Evolutionary conservation across 2,797 vertebrate species (phyloP).

Genomic region (Gymnothorax reevesii): DNA sequence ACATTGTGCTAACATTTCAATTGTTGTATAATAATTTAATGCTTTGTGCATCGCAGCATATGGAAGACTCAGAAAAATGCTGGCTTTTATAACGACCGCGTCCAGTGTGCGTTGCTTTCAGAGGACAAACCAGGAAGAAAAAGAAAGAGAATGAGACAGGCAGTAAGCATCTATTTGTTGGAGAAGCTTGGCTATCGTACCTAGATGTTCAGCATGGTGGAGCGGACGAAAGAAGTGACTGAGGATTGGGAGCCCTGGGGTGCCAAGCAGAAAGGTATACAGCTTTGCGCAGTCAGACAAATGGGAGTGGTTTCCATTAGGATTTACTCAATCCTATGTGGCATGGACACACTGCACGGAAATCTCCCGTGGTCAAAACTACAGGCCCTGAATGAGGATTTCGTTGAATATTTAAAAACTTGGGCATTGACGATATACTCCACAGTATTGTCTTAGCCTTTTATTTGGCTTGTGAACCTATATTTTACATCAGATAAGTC

Average conservation of each 20-base stretch:
- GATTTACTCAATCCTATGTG: background rate
- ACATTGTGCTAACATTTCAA: background rate
- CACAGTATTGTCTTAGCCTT: too few species aligned
- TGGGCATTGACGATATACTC: background rate
- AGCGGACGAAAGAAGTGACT: slow-evolving; percentile 10
- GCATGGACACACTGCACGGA: background rate
- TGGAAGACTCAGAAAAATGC: background rate
- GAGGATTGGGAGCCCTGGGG: slow-evolving; percentile 13
- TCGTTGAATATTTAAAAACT: background rate
- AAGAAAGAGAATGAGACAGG: background rate
- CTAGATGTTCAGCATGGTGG: background rate
- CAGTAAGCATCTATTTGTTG: background rate
- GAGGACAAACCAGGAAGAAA: background rate
- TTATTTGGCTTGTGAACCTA: too few species aligned
- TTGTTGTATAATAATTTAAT: background rate
- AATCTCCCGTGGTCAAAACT: background rate
- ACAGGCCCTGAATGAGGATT: background rate
- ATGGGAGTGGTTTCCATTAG: background rate
- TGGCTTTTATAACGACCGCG: background rate
- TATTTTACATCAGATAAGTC: too few species aligned
- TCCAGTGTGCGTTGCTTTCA: slow-evolving; percentile 1
- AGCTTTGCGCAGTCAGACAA: background rate
- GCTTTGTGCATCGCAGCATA: slow-evolving; percentile 7
- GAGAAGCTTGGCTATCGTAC: background rate
- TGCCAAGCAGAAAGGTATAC: slow-evolving; percentile 23